Evolutionary conservation across 2,888 invertebrate genomes (phyloP).

Genomic region (Dicycla oo): DNA sequence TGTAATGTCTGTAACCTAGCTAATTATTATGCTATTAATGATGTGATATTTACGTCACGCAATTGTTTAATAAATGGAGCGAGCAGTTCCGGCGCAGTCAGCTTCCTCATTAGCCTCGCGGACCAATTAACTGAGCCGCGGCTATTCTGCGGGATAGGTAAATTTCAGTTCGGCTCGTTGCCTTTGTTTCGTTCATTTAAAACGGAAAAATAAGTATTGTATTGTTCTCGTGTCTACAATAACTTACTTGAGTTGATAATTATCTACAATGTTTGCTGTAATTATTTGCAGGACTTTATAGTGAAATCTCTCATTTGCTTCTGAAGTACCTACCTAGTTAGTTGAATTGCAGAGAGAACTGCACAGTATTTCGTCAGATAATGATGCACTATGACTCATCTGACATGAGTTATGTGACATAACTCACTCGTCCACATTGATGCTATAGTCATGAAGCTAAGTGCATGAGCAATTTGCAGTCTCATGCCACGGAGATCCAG

Average conservation of each 20-base stretch:
- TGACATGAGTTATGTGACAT: constrained; percentile 42
- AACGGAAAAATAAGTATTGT: constrained; percentile 26
- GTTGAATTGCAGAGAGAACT: constrained; percentile 17
- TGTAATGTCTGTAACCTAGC: constrained; percentile 47
- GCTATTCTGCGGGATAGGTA: constrained; percentile 82
- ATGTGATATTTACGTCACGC: constrained; percentile 83
- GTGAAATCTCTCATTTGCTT: neutral
- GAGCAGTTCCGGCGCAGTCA: constrained; percentile 88
- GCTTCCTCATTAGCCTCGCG: constrained; percentile 88
- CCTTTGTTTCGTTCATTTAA: constrained; percentile 53
- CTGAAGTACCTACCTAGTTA: neutral
- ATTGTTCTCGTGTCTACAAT: constrained; percentile 10
- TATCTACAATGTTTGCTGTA: neutral
- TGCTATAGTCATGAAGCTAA: constrained; percentile 43
- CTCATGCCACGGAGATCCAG: constrained; percentile 44
- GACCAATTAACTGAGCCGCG: constrained; percentile 82
- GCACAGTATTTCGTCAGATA: constrained; percentile 8
- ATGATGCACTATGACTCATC: constrained; percentile 40
- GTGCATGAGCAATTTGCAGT: constrained; percentile 63
- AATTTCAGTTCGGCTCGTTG: constrained; percentile 70
- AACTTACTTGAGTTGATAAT: constrained; percentile 11
- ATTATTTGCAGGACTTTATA: neutral
- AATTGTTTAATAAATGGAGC: constrained; percentile 86
- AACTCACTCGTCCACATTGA: constrained; percentile 54
- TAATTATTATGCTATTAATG: constrained; percentile 71